phyloP scores from a whole-genome alignment of 2,113 vertebrate genomes.

The Hippolais icterina region DNA sequence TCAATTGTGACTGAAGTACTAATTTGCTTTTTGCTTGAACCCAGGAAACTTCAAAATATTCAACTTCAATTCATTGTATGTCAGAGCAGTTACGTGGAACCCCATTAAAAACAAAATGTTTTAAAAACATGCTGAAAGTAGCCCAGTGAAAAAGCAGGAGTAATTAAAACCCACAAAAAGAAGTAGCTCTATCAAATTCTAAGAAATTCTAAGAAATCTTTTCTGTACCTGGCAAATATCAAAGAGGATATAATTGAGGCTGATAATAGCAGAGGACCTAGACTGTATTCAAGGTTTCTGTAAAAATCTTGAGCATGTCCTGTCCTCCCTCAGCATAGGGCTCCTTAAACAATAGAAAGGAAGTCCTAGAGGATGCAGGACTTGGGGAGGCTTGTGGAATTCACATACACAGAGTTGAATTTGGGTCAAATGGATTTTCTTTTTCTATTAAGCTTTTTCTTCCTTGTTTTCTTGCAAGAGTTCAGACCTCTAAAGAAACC shows the following conservation, averaged over 20 bases:
- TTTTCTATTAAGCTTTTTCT: neutral
- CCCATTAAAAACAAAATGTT: neutral
- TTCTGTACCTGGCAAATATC: neutral
- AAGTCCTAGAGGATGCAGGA: neutral
- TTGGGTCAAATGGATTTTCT: neutral
- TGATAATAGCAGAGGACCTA: neutral
- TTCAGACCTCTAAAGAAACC: neutral
- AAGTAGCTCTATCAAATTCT: neutral
- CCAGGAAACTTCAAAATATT: neutral
- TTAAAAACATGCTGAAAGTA: neutral
- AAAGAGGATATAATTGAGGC: neutral
- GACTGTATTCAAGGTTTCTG: neutral
- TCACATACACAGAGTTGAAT: neutral
- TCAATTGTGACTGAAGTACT: neutral
- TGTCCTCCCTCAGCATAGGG: neutral
- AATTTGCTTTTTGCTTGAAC: neutral
- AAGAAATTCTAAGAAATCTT: neutral
- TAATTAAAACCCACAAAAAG: neutral
- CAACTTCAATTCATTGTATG: neutral
- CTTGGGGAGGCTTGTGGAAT: neutral
- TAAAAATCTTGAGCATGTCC: neutral
- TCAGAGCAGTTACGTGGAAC: neutral
- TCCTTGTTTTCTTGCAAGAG: neutral
- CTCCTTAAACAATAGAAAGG: neutral
- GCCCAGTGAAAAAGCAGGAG: neutral